Evolutionary conservation across 2,888 invertebrate genomes (phyloP).

Genomic region (Trachelus troglodyta): DNA sequence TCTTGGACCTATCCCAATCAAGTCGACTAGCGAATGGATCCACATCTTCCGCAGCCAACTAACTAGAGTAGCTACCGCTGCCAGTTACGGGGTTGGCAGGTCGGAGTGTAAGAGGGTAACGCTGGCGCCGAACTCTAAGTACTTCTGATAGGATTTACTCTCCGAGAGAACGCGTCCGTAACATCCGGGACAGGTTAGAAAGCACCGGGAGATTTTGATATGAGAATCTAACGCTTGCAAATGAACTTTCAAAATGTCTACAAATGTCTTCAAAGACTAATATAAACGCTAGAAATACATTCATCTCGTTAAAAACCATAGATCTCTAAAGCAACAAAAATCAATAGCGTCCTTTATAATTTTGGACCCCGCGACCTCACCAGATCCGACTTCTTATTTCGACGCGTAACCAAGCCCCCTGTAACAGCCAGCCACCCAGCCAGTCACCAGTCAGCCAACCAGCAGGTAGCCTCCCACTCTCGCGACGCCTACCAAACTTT

Average conservation of each 20-base stretch:
- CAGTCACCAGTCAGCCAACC: neutral
- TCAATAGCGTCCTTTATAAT: neutral
- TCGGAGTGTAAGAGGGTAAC: constrained; percentile 25
- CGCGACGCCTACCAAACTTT: neutral
- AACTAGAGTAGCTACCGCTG: constrained; percentile 41
- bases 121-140: constrained; percentile 56
- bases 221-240: no score
- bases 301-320: neutral
- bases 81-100: constrained; percentile 44
- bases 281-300: neutral
- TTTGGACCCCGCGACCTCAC: neutral
- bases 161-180: constrained; percentile 27
- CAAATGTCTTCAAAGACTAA: neutral
- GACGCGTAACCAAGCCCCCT: neutral
- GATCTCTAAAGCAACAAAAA: neutral
- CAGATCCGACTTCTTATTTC: neutral
- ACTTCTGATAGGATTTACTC: constrained; percentile 60
- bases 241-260: constrained; percentile 20
- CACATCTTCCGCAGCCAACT: constrained; percentile 24
- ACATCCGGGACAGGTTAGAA: constrained; percentile 27
- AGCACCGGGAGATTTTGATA: constrained; percentile 20
- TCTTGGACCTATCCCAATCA: constrained; percentile 29
- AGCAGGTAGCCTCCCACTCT: neutral
- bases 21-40: constrained; percentile 27
- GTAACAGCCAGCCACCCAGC: neutral